phyloP scores from a whole-genome alignment of 2,797 vertebrate genomes.

The Darevskia mixta region DNA sequence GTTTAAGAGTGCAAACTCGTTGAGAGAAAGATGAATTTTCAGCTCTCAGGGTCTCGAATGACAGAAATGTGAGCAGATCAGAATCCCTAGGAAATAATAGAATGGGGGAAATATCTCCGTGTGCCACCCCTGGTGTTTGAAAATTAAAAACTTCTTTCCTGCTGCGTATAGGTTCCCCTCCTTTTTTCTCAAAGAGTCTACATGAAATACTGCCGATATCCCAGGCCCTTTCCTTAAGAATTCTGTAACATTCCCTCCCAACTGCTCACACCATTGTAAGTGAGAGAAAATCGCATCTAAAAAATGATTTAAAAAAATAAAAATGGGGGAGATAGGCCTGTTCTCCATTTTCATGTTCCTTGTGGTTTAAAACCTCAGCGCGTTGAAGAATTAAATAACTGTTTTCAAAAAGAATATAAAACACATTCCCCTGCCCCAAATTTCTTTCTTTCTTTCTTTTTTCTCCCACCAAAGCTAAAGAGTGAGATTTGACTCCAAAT shows the following conservation, averaged over 20 bases:
- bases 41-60: no score
- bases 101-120: not conserved
- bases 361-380: constrained; percentile 3
- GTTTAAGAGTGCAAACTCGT: not conserved
- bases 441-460: not conserved
- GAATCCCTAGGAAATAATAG: not conserved
- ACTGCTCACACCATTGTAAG: no score
- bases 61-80: not conserved
- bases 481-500: not conserved
- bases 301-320: not conserved
- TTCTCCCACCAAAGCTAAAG: not conserved
- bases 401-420: constrained; percentile 10
- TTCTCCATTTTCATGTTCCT: constrained; percentile 11
- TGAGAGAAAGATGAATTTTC: not conserved
- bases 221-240: not conserved
- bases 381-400: not conserved
- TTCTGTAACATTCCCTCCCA: not conserved
- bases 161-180: not conserved
- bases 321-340: not conserved
- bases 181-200: not conserved
- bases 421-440: not conserved
- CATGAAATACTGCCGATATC: not conserved
- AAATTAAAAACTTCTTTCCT: not conserved
- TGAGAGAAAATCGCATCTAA: not conserved
- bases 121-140: not conserved